Conservation (phyloP, 2,113 vertebrate species). For the Lophochroa leadbeateri region DNA sequence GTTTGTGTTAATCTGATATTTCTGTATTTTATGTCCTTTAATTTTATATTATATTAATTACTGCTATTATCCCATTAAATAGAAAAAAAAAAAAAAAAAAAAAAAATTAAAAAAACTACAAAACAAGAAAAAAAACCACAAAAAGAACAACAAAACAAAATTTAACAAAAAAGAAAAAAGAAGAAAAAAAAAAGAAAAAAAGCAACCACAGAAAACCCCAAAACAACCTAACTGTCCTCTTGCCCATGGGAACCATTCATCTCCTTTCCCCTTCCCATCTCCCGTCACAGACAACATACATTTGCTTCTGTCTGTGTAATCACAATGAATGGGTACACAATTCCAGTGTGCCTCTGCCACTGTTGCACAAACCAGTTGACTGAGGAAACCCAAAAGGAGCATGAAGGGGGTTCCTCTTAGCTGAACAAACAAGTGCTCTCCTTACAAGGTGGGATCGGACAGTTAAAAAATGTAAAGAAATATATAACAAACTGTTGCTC, state of each 20-base stretch:
- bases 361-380: slow-evolving; percentile 58
- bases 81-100: background rate
- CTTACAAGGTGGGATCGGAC: slow-evolving; percentile 66
- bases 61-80: slow-evolving; percentile 76
- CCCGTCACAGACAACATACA: slow-evolving; percentile 57
- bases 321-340: slow-evolving; percentile 65
- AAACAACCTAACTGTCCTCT: slow-evolving; percentile 59
- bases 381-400: slow-evolving; percentile 62
- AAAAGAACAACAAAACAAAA: slow-evolving; percentile 1
- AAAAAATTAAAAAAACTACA: background rate
- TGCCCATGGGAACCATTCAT: slow-evolving; percentile 43
- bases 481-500: slow-evolving; percentile 74
- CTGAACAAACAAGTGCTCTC: slow-evolving; percentile 66
- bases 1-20: too few relatives aligned
- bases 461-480: slow-evolving; percentile 61
- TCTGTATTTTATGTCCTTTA: too few relatives aligned
- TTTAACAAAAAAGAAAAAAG: slow-evolving; percentile 15
- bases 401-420: slow-evolving; percentile 51
- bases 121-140: background rate
- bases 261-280: slow-evolving; percentile 18
- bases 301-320: slow-evolving; percentile 76
- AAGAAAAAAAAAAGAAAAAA: background rate
- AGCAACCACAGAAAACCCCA: background rate
- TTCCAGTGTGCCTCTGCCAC: slow-evolving; percentile 57
- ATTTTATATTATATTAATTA: too few relatives aligned